These are phyloP conservation scores for Aporrectodea caliginosa DNA, from an alignment of 1,140 invertebrate species.

Conservation along the genomic window DNA sequence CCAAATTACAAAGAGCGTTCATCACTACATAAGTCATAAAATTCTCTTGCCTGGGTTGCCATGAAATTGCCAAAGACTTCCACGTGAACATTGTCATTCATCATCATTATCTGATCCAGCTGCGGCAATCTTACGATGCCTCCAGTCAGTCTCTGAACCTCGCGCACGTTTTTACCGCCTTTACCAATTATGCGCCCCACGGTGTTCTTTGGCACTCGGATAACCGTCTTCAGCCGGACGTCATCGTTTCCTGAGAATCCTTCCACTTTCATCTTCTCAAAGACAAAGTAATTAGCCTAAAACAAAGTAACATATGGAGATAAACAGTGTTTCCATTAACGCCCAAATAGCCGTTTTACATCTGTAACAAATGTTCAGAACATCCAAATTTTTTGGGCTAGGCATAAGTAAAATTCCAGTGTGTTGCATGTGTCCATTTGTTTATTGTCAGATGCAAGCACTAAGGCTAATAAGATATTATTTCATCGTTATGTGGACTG, in stretches of 20 bases:
- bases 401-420: too few species aligned
- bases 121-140: slow-evolving; percentile 91
- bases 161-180: slow-evolving; percentile 88
- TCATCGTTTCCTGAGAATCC: slow-evolving; percentile 78
- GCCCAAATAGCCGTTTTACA: too few species aligned
- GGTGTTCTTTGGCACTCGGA: slow-evolving; percentile 76
- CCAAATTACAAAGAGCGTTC: too few species aligned
- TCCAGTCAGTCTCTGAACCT: slow-evolving; percentile 88
- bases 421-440: too few species aligned
- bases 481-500: too few species aligned
- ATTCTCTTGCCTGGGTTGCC: slow-evolving; percentile 44
- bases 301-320: too few species aligned
- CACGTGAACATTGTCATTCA: slow-evolving; percentile 49
- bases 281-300: slow-evolving; percentile 28
- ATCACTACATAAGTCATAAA: too few species aligned
- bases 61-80: slow-evolving; percentile 54
- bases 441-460: too few species aligned
- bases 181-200: slow-evolving; percentile 96
- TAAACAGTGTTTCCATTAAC: too few species aligned
- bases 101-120: slow-evolving; percentile 56
- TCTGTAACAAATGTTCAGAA: too few species aligned
- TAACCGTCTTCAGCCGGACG: slow-evolving; percentile 85
- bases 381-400: too few species aligned
- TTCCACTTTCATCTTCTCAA: slow-evolving; percentile 34
- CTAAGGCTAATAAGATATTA: too few species aligned